A percentile compares a stretch with the other conserved stretches of the same genome.
Evolutionary conservation across 2,888 invertebrate genomes (phyloP).

Genomic region (Alentia gelatinosa): DNA sequence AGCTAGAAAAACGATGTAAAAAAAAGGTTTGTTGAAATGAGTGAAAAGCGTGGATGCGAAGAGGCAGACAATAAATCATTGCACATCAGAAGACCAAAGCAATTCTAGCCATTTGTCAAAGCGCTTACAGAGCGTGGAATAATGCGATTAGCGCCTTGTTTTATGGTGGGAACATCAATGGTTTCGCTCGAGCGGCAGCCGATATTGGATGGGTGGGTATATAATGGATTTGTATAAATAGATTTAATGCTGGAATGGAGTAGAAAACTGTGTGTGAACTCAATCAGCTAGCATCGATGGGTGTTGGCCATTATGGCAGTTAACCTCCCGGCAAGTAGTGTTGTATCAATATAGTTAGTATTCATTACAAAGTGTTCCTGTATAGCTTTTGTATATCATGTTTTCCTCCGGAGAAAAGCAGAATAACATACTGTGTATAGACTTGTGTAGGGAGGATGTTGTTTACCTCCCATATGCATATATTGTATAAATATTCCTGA

Average conservation of each 20-base stretch:
- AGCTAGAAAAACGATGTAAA: background rate
- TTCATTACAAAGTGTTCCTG: no score
- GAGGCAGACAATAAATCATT: background rate
- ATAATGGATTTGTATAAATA: background rate
- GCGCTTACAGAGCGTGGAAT: background rate
- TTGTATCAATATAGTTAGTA: no score
- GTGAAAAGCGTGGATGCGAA: background rate
- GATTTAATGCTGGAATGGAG: background rate
- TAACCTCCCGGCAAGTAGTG: no score
- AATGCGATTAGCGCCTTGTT: background rate
- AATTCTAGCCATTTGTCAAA: background rate
- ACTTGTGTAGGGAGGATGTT: no score
- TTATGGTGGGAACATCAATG: background rate
- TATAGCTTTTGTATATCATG: no score
- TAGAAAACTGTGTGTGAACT: background rate
- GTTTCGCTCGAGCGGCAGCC: background rate
- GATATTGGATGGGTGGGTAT: background rate
- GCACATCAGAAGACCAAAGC: background rate
- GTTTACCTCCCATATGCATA: no score
- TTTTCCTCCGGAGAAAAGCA: no score
- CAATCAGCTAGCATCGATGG: no score
- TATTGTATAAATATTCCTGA: no score
- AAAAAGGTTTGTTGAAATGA: background rate
- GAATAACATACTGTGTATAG: no score
- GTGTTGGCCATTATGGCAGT: no score